Conservation (phyloP, 2,113 vertebrate genomes). For the Pygoscelis adeliae region DNA sequence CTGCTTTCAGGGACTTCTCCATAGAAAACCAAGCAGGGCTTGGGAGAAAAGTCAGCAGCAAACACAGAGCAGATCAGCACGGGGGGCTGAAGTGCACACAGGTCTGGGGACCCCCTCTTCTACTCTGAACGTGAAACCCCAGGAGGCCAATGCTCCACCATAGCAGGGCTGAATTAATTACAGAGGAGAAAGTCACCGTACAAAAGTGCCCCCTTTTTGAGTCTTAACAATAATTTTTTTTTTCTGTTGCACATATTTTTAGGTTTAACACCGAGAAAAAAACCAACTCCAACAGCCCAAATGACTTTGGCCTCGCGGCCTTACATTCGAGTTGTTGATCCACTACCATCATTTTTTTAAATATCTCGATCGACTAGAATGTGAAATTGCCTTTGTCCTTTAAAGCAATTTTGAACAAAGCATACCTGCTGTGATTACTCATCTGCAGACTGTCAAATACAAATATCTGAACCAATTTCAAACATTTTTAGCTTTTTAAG, state of each 20-base stretch:
- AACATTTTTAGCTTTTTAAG: conserved; percentile 34
- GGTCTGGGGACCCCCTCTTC: neutral
- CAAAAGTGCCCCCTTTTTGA: neutral
- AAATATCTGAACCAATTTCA: conserved; percentile 35
- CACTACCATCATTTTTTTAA: neutral
- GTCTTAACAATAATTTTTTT: neutral
- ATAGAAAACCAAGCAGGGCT: neutral
- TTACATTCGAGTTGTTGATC: neutral
- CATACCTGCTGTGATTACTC: conserved; percentile 43
- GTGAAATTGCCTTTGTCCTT: conserved; percentile 43
- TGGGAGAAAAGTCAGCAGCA: neutral
- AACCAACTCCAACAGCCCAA: neutral
- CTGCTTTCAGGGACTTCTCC: neutral
- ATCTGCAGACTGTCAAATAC: conserved; percentile 23
- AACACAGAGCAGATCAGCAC: neutral
- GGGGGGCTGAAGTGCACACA: neutral
- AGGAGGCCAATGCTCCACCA: neutral
- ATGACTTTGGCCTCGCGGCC: neutral
- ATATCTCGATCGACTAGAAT: neutral
- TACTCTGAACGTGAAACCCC: accelerated
- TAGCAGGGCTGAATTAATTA: neutral
- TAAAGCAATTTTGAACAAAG: conserved; percentile 35
- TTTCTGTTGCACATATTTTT: neutral
- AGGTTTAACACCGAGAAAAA: neutral
- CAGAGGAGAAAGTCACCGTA: neutral